Evolutionary conservation across 2,888 invertebrate genomes (phyloP), one percentile per base, ranked within the genome.

Genomic region (Drosophila stalkeri): DNA sequence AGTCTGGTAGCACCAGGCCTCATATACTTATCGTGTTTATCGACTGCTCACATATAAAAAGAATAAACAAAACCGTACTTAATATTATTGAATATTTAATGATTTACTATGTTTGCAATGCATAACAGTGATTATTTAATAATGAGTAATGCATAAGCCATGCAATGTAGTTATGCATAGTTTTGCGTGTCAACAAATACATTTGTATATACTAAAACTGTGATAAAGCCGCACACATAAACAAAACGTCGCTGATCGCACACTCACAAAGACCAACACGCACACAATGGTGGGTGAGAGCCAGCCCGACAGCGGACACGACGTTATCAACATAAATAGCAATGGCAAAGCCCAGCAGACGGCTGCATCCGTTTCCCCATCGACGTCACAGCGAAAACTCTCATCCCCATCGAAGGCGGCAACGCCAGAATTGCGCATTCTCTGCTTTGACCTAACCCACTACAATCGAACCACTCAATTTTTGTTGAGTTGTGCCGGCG

Each of bases 371-470:
- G 41, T 18, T 27, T 27, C 63, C 4, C 31, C 60, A 11, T 6
- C 55, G 16, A 16, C 59, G 16, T 8, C 63, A 12, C 75, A 65
- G 23, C 72, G 82, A 1, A 87, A 87, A 35, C 59, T 66, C 1
- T 85, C 84, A 7, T 60, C 69, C 11, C 27, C 56, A 3, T 68
- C 64, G 2, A 81, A 85, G 27, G 7, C 71, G 14, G 39, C 68
- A 0, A 65, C 79, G 1, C 73, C 68, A 31, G 94, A 94, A 89
- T 93, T 96, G 37, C 95, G 95, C 80, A 95, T 97, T 64, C 92
- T 97, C 66, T 97, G 96, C 90, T 94, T 97, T 77, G 95, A 97
- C 90, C 94, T 98, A 62, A 95, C 95, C 12, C 92, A 94, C 51
- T 95, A 95, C 79, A 95, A 91, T 52, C 85, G 82, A 16, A 94